A percentile compares a stretch with the other conserved stretches of the same genome.
phyloP scores from a whole-genome alignment of 2,113 vertebrate genomes.

The Phaethon lepturus region DNA sequence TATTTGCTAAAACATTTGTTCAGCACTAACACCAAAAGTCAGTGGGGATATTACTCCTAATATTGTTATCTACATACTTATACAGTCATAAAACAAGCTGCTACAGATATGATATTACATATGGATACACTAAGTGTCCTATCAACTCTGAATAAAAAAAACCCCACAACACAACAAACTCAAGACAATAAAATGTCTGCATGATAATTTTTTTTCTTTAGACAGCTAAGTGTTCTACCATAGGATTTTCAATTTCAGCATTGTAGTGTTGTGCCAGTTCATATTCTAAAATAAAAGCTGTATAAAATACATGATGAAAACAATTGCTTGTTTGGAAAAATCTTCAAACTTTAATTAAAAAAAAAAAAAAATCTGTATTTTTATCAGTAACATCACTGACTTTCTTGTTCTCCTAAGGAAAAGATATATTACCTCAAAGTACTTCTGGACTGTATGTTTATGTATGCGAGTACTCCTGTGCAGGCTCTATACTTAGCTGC shows the following conservation, averaged over 20 bases:
- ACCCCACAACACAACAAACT: background rate
- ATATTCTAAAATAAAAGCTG: background rate
- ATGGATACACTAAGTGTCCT: background rate
- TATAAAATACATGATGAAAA: background rate
- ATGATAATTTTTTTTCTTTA: background rate
- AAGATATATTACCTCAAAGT: background rate
- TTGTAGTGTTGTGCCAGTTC: background rate
- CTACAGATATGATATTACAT: background rate
- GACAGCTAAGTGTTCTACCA: background rate
- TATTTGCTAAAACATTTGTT: background rate
- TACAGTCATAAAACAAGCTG: background rate
- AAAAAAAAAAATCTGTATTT: background rate
- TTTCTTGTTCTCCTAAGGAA: background rate
- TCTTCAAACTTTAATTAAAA: background rate
- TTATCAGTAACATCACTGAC: background rate
- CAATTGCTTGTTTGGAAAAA: background rate
- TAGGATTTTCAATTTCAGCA: background rate
- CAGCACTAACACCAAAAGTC: background rate
- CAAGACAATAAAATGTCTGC: background rate
- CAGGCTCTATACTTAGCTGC: background rate
- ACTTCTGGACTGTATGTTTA: background rate
- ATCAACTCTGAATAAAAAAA: background rate
- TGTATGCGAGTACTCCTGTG: background rate
- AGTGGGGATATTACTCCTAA: background rate
- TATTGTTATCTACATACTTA: background rate